Conservation (phyloP, 2,888 invertebrate species). For the Rhagonycha fulva region DNA sequence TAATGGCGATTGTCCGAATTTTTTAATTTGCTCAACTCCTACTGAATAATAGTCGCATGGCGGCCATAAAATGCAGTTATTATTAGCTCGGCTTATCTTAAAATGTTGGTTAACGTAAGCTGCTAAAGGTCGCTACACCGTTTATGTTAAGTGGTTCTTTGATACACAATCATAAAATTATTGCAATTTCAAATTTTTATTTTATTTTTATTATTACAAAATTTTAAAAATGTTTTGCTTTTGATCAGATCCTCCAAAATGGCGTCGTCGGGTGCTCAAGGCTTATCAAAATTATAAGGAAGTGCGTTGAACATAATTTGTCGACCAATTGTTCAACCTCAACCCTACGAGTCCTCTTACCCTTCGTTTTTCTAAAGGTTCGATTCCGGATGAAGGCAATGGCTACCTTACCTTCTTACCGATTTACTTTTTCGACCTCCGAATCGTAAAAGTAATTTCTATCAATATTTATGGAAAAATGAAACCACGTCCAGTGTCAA, state of each 20-base stretch:
- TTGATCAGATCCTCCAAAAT: too few relatives aligned
- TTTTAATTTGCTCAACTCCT: background rate
- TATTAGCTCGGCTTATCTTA: conserved; percentile 30
- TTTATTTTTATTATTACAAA: background rate
- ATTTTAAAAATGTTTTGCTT: too few relatives aligned
- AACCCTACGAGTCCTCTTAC: too few relatives aligned
- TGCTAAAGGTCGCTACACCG: conserved; percentile 29
- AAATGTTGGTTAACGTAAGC: conserved; percentile 20
- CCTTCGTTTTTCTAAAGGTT: too few relatives aligned
- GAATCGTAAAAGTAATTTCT: background rate
- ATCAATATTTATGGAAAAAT: background rate
- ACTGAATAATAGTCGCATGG: conserved; percentile 9
- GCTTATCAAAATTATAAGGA: too few relatives aligned
- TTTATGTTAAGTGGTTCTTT: background rate
- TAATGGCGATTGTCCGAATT: background rate
- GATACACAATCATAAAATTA: background rate
- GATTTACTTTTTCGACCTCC: background rate
- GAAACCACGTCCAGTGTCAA: background rate
- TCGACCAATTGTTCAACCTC: too few relatives aligned
- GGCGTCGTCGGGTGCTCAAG: too few relatives aligned
- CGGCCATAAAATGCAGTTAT: conserved; percentile 30
- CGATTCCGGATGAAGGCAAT: too few relatives aligned
- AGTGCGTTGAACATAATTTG: too few relatives aligned
- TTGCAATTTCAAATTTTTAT: background rate
- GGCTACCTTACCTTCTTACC: too few relatives aligned